Evolutionary conservation across 1,140 invertebrate genomes (phyloP), one percentile per base, ranked within the genome.

Genomic region (Matsumurasca onukii): DNA sequence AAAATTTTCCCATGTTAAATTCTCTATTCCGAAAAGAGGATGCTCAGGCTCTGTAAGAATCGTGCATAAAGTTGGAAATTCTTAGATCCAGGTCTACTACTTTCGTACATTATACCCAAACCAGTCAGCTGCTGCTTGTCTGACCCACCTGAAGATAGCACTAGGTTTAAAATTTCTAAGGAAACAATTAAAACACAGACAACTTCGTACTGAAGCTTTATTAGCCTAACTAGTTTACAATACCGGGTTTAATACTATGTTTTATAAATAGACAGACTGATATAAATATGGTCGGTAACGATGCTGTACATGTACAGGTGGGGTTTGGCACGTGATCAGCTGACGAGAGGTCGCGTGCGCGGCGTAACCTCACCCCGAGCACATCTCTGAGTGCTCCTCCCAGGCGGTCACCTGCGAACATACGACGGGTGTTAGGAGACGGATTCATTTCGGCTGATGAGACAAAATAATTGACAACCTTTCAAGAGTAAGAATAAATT

Each of bases 321-420:
- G 49, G n/a, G n/a, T 9, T 3, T 17, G 49, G 49, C 17, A 22
- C 45, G 62, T 34, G 62, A 64, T 64, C 62, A 25, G 31, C 45
- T 64, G 62, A 34, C 62, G 57, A 48, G 31, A 29, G 5, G 57
- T 31, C 34, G 12, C 30, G n/a, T 67, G 22, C n/a, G 51, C 59
- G 27, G 27, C 34, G 25, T 17, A 13, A 20, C 30, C 73, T 83
- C 86, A 92, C 76, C 89, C 88, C 5, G 87, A 88, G 80, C 89
- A 91, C 68, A 90, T 69, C 79, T 93, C 90, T n/a, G 90, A 92
- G 79, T 92, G 91, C 67, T 92, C 89, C 76, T 92, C 90, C 91
- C 91, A 93, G 15, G 90, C 89, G 62, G 88, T 84, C 55, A 92
- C 89, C 91, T 92, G 71, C 80, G 82, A 74, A 72, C 75, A 72